Evolutionary conservation across 2,113 vertebrate genomes (phyloP).

Genomic region (Heterotilapia buettikoferi): DNA sequence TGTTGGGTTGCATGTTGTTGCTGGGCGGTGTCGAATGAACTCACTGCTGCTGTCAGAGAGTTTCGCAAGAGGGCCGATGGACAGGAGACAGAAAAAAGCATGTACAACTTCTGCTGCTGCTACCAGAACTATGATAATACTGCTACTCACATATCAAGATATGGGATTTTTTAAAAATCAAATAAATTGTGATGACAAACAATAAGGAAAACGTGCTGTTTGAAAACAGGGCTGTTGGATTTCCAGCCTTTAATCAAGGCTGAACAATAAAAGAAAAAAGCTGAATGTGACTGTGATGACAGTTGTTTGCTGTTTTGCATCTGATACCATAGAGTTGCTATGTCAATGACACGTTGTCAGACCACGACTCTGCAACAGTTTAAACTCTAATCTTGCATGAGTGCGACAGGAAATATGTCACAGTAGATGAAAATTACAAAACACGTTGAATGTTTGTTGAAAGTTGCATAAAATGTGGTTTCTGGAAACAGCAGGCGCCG

Average conservation of each 20-base stretch:
- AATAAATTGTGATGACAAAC: not conserved
- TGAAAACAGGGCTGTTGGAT: not conserved
- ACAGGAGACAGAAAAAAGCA: not conserved
- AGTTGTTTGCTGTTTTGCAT: not conserved
- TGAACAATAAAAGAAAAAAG: not conserved
- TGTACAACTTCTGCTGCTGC: not conserved
- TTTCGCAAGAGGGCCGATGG: conserved; percentile 8
- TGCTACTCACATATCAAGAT: not conserved
- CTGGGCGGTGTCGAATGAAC: conserved; percentile 40
- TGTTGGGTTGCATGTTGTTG: conserved; percentile 43
- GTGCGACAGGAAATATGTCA: not conserved
- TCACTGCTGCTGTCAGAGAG: not conserved
- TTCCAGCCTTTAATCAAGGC: not conserved
- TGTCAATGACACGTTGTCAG: not conserved
- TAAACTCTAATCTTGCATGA: not conserved
- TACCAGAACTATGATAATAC: not conserved
- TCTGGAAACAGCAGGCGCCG: not conserved
- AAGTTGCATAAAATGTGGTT: not conserved
- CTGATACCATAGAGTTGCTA: not conserved
- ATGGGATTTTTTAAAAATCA: rapidly evolving
- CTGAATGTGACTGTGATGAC: rapidly evolving
- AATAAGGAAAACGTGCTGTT: not conserved
- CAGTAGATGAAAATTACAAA: not conserved
- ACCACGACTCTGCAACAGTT: not conserved
- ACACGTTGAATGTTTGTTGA: not conserved